These are phyloP conservation scores for Sussaba pulchella DNA, from an alignment of 2,888 invertebrate species.

Conservation along the genomic window DNA sequence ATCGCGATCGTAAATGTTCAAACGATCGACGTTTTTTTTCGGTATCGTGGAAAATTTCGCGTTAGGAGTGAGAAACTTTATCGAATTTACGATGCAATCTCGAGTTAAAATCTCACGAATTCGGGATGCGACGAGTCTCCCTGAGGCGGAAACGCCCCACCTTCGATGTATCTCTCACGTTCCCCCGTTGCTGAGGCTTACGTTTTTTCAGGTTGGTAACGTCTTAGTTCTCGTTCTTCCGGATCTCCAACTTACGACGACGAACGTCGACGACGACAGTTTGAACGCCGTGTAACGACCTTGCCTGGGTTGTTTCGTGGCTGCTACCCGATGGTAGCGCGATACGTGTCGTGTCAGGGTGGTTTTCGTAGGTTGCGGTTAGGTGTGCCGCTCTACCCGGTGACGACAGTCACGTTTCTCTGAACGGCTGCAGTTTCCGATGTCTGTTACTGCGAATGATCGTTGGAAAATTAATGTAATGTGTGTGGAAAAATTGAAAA, in stretches of 20 bases:
- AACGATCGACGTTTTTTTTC: no score
- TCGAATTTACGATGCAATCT: no score
- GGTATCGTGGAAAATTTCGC: not conserved
- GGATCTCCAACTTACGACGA: conserved; percentile 71
- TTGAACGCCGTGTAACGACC: conserved; percentile 78
- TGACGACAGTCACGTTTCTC: conserved; percentile 96
- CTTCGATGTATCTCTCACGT: conserved; percentile 46
- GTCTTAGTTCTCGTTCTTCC: conserved; percentile 80
- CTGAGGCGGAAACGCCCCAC: conserved; percentile 50
- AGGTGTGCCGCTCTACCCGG: conserved; percentile 81
- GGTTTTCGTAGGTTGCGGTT: conserved; percentile 81
- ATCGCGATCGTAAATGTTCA: no score
- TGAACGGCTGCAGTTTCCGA: conserved; percentile 98
- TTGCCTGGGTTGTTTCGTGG: conserved; percentile 71
- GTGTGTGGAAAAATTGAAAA: conserved; percentile 10
- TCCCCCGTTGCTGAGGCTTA: conserved; percentile 63
- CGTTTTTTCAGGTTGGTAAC: conserved; percentile 78
- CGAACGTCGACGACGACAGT: conserved; percentile 74
- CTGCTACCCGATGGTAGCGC: conserved; percentile 79
- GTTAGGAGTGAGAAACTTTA: no score
- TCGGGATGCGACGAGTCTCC: conserved; percentile 29
- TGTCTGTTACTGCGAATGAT: conserved; percentile 94
- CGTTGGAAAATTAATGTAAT: no score
- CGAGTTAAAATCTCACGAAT: no score
- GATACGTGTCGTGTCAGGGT: conserved; percentile 82